Evolutionary conservation across 1,140 invertebrate species (phyloP), one percentile per base, ranked within the genome.

Genomic region (Anastatus disparis): DNA sequence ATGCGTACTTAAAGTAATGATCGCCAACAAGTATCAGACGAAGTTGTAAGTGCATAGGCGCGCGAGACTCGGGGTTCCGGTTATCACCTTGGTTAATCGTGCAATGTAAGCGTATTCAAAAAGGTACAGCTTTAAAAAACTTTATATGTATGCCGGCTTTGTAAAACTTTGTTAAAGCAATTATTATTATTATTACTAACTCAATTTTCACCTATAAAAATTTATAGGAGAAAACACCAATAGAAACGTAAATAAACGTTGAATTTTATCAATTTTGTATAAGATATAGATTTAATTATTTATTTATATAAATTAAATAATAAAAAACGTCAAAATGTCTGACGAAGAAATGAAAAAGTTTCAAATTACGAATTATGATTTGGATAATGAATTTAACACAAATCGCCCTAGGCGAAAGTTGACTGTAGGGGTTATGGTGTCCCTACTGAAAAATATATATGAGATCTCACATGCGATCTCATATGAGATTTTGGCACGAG

Each of bases 351-450:
- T 95, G 69, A 95, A 97, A 84, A 91, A 91, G 46, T 98, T 98
- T 85, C 95, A 97, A 87, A 93, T 98, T 6, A 96, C 95, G 0
- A 95, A 98, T 80, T 93, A 95, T 81, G 96, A 98, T 86, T 86
- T 97, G 67, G 92, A 95, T 58, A 95, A 96, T 88, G 95, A 97
- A 86, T 97, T 97, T 77, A 95, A 95, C 77, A 90, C 92, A 17
- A 90, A 92, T 75, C 89, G 94, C 77, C 88, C 88, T 29, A 84
- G 89, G 7, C 89, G 89, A 73, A 89, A 90, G 72, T 85, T 91
- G 12, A 91, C 93, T 2, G 97, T 96, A 86, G 92, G 97, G 84
- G 96, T 95, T 95, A 88, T 86, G 26, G 50, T 73, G 63, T 29
- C 8, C n/a, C n/a, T n/a, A n/a, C n/a, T n/a, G n/a, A n/a, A n/a